Evolutionary conservation across 2,888 invertebrate genomes (phyloP), one percentile per base, ranked within the genome.

Genomic region (Elgonia sp.): DNA sequence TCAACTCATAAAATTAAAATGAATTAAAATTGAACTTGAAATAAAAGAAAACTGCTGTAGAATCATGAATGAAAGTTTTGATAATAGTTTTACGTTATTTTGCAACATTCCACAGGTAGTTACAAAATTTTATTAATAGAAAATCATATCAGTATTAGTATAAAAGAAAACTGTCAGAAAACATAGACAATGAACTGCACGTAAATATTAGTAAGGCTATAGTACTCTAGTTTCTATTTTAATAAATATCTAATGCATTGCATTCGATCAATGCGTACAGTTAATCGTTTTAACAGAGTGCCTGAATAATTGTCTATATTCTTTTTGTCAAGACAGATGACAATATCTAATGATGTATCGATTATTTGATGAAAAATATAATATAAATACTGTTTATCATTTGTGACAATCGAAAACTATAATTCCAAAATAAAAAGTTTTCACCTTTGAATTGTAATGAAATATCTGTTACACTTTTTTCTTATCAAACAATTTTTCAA

Each of bases 61-160:
- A 12, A 46, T 46, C 14, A 46, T 46, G 46, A 70, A 29, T 70
- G 70, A 70, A 53, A 37, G n/a, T 16, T 46, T 79, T 6, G 42
- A 55, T 29, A 29, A n/a, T n/a, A 29, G 29, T 29, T 29, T 29
- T 29, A 29, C 75, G 72, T 20, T 65, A 75, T 62, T 29, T 72
- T 39, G 39, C 62, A 76, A 76, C 76, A 65, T 76, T 76, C 76
- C 76, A 76, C 76, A 76, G 76, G 76, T 76, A 63, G 76, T 76
- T 63, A 57, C 16, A 62, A 40, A 63, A 76, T 63, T 60, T 46
- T 46, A 46, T 46, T 12, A 46, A 46, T 46, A 46, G 10, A 12
- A 46, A 46, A 46, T 14, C 10, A 7, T 46, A 7, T 1, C 2
- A 46, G 2, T 5, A 5, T 1, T 46, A 46, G 14, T 7, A 46